Percentiles rank a stretch among this genome's conserved stretches.
These are phyloP conservation scores for Cataglyphis albicans DNA, from an alignment of 2,888 invertebrate genomes.

Conservation along the genomic window DNA sequence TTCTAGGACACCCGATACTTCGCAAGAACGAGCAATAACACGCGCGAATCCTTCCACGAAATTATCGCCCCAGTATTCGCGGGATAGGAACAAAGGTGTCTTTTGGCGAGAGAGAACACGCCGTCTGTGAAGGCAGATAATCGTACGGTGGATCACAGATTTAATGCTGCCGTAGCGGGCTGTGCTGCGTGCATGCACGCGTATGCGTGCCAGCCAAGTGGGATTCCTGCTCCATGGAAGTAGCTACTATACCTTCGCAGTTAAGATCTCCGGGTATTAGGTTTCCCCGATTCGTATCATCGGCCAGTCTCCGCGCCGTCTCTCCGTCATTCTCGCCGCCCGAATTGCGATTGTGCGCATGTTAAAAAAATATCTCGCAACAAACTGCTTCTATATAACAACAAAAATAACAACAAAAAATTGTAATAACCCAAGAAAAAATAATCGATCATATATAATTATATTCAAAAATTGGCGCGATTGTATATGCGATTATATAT, in stretches of 20 bases:
- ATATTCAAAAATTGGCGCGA: too few relatives aligned
- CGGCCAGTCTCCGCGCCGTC: conserved; percentile 77
- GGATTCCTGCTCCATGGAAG: conserved; percentile 80
- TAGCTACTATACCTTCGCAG: conserved; percentile 77
- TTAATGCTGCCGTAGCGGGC: conserved; percentile 63
- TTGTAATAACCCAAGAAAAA: background rate
- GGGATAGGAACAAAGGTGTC: conserved; percentile 34
- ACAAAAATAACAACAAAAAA: background rate
- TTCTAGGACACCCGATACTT: conserved; percentile 46
- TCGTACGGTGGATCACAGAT: conserved; percentile 70
- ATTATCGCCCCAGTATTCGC: conserved; percentile 34
- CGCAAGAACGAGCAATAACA: conserved; percentile 50
- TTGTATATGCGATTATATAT: too few relatives aligned
- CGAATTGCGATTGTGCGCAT: background rate
- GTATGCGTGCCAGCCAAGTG: conserved; percentile 55
- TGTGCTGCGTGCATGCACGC: conserved; percentile 49
- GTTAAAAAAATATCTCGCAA: conserved; percentile 25
- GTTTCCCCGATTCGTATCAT: conserved; percentile 82
- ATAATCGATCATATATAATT: too few relatives aligned
- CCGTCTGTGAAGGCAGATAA: conserved; percentile 68
- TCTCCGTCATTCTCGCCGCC: conserved; percentile 72
- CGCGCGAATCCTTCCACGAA: conserved; percentile 53
- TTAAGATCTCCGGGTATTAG: conserved; percentile 82
- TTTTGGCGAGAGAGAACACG: conserved; percentile 72
- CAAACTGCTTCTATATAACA: background rate